Conservation (phyloP, 2,797 vertebrate species). For the Bovichtus variegatus region DNA sequence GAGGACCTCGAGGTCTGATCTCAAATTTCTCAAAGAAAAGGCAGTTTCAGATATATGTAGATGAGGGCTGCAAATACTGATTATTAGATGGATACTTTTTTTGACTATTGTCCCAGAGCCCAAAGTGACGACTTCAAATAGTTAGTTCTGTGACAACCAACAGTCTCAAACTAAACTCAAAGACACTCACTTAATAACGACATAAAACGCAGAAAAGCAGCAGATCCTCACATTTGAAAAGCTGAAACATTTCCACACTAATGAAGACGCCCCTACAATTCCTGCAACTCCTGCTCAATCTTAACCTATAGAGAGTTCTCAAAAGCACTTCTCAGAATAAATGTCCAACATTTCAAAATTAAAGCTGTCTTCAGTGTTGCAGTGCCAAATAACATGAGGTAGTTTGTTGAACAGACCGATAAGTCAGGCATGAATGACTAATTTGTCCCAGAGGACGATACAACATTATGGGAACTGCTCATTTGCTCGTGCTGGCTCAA, state of each 20-base stretch:
- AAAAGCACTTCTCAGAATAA: not conserved
- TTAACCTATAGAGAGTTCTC: not conserved
- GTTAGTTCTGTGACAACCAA: not conserved
- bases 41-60: constrained; percentile 19
- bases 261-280: not conserved
- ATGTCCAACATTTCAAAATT: constrained; percentile 23
- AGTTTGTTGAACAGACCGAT: constrained; percentile 71
- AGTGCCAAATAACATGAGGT: constrained; percentile 48
- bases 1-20: constrained; percentile 50
- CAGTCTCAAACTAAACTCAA: not conserved
- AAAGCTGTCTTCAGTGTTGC: constrained; percentile 33
- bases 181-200: not conserved
- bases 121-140: constrained; percentile 4
- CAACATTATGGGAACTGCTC: constrained; percentile 60
- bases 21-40: constrained; percentile 41
- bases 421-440: constrained; percentile 69
- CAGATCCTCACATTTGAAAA: not conserved
- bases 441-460: constrained; percentile 68
- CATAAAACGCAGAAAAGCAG: not conserved
- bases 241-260: not conserved
- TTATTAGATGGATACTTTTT: constrained; percentile 6
- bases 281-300: constrained; percentile 3
- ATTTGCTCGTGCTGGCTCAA: constrained; percentile 57
- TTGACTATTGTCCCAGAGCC: not conserved
- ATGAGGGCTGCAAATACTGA: constrained; percentile 15